These are phyloP conservation scores for Serinus canaria DNA, from an alignment of 2,113 vertebrate species.

Conservation along the genomic window DNA sequence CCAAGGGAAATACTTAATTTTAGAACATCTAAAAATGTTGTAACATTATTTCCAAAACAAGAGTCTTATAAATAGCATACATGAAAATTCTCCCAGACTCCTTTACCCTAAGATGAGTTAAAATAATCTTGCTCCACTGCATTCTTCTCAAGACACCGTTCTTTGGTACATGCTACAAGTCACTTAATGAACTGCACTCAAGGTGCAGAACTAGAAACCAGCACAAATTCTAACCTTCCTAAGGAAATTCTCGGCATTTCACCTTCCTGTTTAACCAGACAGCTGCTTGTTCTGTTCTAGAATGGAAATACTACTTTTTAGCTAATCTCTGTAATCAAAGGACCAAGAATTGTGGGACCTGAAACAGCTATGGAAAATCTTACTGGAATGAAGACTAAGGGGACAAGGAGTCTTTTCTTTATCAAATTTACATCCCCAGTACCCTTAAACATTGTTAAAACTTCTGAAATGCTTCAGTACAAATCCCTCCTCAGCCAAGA, in stretches of 20 bases:
- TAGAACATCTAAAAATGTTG: background rate
- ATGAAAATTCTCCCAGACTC: background rate
- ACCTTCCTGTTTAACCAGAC: background rate
- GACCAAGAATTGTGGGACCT: background rate
- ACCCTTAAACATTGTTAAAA: background rate
- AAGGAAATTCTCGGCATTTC: background rate
- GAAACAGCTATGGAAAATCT: background rate
- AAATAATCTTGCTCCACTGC: background rate
- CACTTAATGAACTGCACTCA: background rate
- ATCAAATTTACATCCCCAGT: background rate
- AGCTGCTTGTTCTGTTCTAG: background rate
- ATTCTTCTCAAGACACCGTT: background rate
- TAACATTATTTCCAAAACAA: background rate
- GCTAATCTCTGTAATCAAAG: background rate
- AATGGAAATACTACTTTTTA: background rate
- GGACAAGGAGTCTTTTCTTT: background rate
- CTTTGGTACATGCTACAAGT: background rate
- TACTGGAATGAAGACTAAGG: background rate
- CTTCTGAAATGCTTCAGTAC: background rate
- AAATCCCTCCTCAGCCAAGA: background rate
- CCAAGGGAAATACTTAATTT: background rate
- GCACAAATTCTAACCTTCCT: background rate
- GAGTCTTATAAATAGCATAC: background rate
- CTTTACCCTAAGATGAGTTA: background rate
- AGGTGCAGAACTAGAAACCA: background rate